Evolutionary conservation across 2,113 vertebrate genomes (phyloP), one percentile per base, ranked within the genome.

Genomic region (Cyanoliseus patagonus): DNA sequence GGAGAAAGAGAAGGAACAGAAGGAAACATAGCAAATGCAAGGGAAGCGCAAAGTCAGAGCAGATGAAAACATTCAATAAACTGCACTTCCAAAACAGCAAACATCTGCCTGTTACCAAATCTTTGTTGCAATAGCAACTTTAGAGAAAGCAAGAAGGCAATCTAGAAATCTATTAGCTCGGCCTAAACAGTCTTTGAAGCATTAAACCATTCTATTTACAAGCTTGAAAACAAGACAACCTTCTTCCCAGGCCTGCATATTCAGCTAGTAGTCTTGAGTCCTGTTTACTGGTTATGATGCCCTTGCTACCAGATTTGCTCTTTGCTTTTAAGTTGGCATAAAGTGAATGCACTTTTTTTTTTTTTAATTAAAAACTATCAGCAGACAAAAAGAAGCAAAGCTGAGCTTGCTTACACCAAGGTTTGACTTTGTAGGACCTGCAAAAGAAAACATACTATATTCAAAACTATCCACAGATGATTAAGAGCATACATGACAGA

Each of bases 401-500:
- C 24, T 92, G 41, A 47, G 3, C 27, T 89, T 83, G 33, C 33
- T 89, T 74, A 52, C 51, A 37, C 10, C 39, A 7, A 68, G 7
- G 17, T 74, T 75, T 66, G 61, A 27, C 30, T 72, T 39, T 41
- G 25, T 13, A 78, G 35, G 14, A 23, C 27, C 31, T 64, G 20
- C 18, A 52, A 42, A 70, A 51, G 23, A 27, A 23, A 39, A 17
- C 1, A 2, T 7, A 59, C 16, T n/a, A 4, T 13, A 7, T 57
- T 57, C 11, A 19, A 61, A 88, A 17, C 5, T 9, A 35, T 20
- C 8, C 39, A 4, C 0, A 2, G 47, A 17, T 75, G 47, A 64
- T 67, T 66, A 18, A 22, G 27, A 68, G 24, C 1, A 2, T 37
- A 28, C 1, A 3, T 1, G 8, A 47, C 11, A n/a, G 47, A 51